Percentiles rank a stretch among this genome's conserved stretches.
Conservation (phyloP, 2,113 vertebrate genomes). For the Rattus rattus region DNA sequence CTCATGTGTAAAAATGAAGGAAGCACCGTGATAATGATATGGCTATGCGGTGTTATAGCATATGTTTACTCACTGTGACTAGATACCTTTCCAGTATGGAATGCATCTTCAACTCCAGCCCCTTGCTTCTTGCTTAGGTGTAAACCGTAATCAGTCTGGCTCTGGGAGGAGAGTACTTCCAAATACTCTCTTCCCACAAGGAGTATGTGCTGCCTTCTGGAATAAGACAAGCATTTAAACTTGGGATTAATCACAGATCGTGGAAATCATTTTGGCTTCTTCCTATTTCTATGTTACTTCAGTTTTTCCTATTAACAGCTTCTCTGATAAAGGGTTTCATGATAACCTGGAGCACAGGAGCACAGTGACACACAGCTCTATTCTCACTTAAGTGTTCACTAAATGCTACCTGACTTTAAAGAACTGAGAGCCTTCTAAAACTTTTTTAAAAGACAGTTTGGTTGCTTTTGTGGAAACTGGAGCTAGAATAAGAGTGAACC, state of each 20-base stretch:
- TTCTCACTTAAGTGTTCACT: not conserved
- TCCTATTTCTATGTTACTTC: not conserved
- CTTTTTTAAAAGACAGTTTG: not conserved
- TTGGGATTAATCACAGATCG: not conserved
- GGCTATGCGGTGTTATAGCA: not conserved
- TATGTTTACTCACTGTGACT: not conserved
- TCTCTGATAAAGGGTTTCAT: not conserved
- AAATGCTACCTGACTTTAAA: not conserved
- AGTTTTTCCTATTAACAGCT: slow-evolving; percentile 8
- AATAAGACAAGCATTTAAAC: not conserved
- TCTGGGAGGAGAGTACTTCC: not conserved
- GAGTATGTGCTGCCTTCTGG: not conserved
- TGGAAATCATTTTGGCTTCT: not conserved
- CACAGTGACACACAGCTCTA: not conserved
- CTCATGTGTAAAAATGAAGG: not conserved
- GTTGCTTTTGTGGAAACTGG: slow-evolving; percentile 1
- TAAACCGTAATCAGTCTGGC: not conserved
- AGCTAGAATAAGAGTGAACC: not conserved
- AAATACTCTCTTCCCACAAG: not conserved
- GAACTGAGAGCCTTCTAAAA: not conserved
- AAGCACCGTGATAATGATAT: not conserved
- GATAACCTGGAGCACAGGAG: not conserved
- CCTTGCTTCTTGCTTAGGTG: not conserved
- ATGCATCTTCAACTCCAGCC: not conserved
- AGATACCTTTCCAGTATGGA: not conserved